Conservation (phyloP, 1,140 invertebrate genomes). For the Melitaea cinxia region DNA sequence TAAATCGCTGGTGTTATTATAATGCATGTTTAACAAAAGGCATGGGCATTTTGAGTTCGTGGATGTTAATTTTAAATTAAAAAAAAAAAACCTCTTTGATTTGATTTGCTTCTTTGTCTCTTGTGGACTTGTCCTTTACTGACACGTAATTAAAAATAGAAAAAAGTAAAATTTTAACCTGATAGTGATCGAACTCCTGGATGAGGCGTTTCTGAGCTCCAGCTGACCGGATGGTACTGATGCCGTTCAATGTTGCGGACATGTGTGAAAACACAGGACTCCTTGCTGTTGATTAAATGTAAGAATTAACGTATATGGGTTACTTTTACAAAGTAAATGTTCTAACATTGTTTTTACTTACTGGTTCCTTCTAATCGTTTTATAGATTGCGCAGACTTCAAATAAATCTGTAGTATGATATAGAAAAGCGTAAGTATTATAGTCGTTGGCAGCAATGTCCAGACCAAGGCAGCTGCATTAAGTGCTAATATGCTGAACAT, state of each 20-base stretch:
- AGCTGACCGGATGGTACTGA: conserved; percentile 91
- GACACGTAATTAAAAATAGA: background rate
- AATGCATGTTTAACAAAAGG: too few species aligned
- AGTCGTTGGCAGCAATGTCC: conserved; percentile 87
- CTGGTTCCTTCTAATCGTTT: conserved; percentile 93
- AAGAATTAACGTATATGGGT: background rate
- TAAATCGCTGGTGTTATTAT: too few species aligned
- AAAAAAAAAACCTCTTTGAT: too few species aligned
- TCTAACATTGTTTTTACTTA: conserved; percentile 62
- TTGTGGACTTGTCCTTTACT: too few species aligned
- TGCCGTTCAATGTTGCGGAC: conserved; percentile 88
- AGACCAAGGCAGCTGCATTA: conserved; percentile 88
- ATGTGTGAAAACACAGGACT: conserved; percentile 93
- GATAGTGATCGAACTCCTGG: conserved; percentile 86
- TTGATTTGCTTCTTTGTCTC: too few species aligned
- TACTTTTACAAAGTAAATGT: background rate
- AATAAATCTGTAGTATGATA: conserved; percentile 88
- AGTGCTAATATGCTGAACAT: conserved; percentile 85
- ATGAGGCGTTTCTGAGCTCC: conserved; percentile 85
- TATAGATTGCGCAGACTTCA: conserved; percentile 91
- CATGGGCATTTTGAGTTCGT: too few species aligned
- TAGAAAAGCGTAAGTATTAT: conserved; percentile 87
- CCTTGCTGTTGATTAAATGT: conserved; percentile 77
- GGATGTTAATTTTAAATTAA: too few species aligned
- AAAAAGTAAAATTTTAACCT: conserved; percentile 42